phyloP scores from a whole-genome alignment of 92 coral and sea anemone species.

The Metridium senile region DNA sequence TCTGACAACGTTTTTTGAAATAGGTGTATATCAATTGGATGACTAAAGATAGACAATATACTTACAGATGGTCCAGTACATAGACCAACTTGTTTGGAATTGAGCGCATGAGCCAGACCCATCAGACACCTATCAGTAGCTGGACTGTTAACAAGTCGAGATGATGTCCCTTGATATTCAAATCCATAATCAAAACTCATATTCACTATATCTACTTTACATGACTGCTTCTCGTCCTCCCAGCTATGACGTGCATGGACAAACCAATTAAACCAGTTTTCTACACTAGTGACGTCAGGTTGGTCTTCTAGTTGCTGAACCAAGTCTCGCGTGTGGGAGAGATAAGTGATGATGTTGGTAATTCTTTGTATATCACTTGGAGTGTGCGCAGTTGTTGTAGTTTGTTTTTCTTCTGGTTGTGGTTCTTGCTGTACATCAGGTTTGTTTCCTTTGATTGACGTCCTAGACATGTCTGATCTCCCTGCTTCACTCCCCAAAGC shows the following conservation, averaged over 20 bases:
- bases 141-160: constrained; percentile 92
- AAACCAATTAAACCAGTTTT: constrained; percentile 87
- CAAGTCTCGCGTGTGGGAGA: constrained; percentile 83
- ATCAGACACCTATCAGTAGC: constrained; percentile 90
- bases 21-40: no score
- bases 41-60: no score
- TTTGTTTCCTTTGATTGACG: constrained; percentile 48
- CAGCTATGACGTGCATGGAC: constrained; percentile 82
- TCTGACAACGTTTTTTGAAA: no score
- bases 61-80: constrained; percentile 90
- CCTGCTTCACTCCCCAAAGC: constrained; percentile 52
- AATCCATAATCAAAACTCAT: constrained; percentile 84
- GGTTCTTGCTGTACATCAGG: constrained; percentile 29
- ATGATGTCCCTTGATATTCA: constrained; percentile 94
- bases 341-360: constrained; percentile 75
- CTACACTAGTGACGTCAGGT: constrained; percentile 53
- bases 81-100: constrained; percentile 79
- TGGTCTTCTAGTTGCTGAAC: constrained; percentile 42
- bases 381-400: constrained; percentile 30
- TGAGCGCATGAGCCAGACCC: constrained; percentile 89
- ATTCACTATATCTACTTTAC: constrained; percentile 68
- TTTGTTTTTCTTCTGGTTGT: constrained; percentile 29
- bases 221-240: constrained; percentile 65
- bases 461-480: constrained; percentile 60
- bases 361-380: constrained; percentile 85